Conservation (phyloP, 1,140 invertebrate genomes). For the Pseudomyrmex sp. region DNA sequence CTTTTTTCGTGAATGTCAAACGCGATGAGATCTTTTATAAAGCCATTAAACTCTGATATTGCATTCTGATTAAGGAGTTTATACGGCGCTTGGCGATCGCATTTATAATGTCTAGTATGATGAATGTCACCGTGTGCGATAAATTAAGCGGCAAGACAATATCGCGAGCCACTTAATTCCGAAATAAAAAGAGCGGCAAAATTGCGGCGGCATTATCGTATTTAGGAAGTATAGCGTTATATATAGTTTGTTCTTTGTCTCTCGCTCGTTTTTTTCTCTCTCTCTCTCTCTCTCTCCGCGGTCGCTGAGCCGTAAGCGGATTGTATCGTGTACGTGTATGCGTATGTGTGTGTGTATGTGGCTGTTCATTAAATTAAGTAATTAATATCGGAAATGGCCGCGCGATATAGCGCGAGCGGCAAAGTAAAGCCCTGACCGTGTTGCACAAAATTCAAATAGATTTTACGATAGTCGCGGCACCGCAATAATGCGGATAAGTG, state of each 20-base stretch:
- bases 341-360: neutral
- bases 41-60: too few species aligned
- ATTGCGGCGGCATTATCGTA: conserved; percentile 67
- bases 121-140: conserved; percentile 10
- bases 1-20: neutral
- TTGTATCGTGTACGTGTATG: conserved; percentile 52
- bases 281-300: neutral
- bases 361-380: conserved; percentile 79
- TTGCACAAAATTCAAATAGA: conserved; percentile 51
- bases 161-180: conserved; percentile 16
- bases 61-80: neutral
- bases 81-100: neutral
- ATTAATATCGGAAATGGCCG: conserved; percentile 77
- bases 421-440: neutral
- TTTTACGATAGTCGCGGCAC: conserved; percentile 1
- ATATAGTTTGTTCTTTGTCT: neutral
- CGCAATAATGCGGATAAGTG: conserved; percentile 31
- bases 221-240: conserved; percentile 60
- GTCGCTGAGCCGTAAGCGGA: conserved; percentile 76
- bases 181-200: conserved; percentile 45
- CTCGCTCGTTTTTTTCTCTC: neutral
- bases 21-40: neutral
- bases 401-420: conserved; percentile 41
- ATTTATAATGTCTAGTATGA: neutral
- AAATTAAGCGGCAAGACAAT: conserved; percentile 42